These are phyloP conservation scores for Myotis pilosus DNA, from an alignment of 2,797 vertebrate genomes.

Conservation along the genomic window DNA sequence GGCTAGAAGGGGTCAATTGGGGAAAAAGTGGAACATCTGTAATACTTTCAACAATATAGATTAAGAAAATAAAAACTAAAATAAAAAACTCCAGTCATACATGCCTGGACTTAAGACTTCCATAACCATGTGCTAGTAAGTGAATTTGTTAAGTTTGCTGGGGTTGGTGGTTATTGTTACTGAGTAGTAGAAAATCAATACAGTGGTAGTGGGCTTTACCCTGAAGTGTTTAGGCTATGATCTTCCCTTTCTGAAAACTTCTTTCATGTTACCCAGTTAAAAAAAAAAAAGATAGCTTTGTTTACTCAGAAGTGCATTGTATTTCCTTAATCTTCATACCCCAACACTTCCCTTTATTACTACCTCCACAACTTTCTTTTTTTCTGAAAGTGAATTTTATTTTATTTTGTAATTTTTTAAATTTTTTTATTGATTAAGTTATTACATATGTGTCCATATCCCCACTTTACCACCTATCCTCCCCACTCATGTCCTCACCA, in stretches of 20 bases:
- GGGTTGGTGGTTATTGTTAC: background rate
- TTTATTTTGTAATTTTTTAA: no score
- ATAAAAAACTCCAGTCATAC: background rate
- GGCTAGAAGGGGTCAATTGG: no score
- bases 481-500: no score
- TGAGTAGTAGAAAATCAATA: background rate
- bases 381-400: no score
- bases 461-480: no score
- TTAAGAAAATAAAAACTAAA: no score
- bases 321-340: background rate
- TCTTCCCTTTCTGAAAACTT: background rate
- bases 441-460: no score
- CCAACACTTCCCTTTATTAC: background rate
- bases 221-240: background rate
- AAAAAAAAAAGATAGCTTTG: background rate
- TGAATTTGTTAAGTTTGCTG: background rate
- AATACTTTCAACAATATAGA: no score
- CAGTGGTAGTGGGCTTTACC: background rate
- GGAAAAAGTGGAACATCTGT: no score
- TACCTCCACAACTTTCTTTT: background rate
- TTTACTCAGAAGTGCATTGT: background rate
- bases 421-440: no score
- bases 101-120: background rate
- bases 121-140: background rate
- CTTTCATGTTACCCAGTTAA: background rate